phyloP scores from a whole-genome alignment of 2,888 invertebrate genomes.

The Eilema sororculum region DNA sequence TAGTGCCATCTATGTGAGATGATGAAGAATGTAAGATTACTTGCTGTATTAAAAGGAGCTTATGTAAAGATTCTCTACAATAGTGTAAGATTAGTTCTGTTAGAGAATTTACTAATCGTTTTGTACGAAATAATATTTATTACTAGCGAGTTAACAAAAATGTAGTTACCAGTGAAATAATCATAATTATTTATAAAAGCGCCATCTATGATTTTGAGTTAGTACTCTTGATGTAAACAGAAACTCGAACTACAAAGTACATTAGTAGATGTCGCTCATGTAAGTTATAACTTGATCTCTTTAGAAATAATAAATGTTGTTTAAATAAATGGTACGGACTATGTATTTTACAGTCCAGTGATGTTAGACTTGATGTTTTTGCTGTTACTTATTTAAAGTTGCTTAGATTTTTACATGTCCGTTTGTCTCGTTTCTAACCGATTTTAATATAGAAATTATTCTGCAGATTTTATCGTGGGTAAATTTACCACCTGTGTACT shows the following conservation, averaged over 20 bases:
- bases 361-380: not conserved
- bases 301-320: not conserved
- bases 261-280: constrained; percentile 16
- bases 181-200: constrained; percentile 6
- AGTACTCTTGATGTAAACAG: not conserved
- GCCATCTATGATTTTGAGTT: constrained; percentile 13
- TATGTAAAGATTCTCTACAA: not conserved
- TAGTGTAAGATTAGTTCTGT: constrained; percentile 1
- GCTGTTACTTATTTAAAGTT: not conserved
- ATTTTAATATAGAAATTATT: not conserved
- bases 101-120: constrained; percentile 6
- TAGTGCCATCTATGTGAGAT: not conserved
- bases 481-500: too few relatives aligned
- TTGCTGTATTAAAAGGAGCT: not conserved
- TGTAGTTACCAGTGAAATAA: constrained; percentile 10
- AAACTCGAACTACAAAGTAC: not conserved
- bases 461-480: not conserved
- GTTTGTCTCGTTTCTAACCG: not conserved
- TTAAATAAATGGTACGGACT: not conserved
- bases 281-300: constrained; percentile 11
- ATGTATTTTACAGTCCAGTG: not conserved
- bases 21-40: not conserved
- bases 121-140: constrained; percentile 6
- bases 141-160: not conserved
- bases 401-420: not conserved